Base-by-base conservation (phyloP, 2,888 invertebrate species). In the Conistra vaccinii region DNA sequence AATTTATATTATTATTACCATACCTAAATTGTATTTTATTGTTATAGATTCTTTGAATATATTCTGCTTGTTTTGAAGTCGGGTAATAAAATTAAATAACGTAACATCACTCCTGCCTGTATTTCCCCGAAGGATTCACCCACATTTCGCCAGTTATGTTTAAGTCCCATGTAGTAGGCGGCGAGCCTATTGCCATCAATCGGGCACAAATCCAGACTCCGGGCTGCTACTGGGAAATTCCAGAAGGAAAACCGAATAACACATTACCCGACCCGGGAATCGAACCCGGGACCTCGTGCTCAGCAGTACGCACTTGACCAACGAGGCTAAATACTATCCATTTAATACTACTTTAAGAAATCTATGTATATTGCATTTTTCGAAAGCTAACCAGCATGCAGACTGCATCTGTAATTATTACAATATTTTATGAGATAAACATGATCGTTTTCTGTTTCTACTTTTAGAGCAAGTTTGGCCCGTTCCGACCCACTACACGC, bases 401-500 rank as follows among this genome's bases (percentile, higher is more conserved):
- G 23, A 14, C 12, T 32, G n/a, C n/a, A n/a, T 60, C 5, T 60
- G 12, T 60, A 32, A 60, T 32, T 61, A 14, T 35, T 35, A 35
- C 61, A 35, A n/a, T 35, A 4, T 23, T n/a, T 20, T 26, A 9
- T 45, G 2, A n/a, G n/a, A n/a, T 35, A n/a, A n/a, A 23, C 12
- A n/a, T 70, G 2, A 39, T 48, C n/a, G 4, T 20, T n/a, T 45
- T 58, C 3, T 66, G 32, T 62, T 76, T 62, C 14, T 39, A 39
- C 7, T 55, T 83, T 39, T 89, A 95, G 96, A 96, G 89, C 83
- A 86, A 61, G 95, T 95, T 14, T 96, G 96, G 96, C 96, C 96
- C 0, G 86, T 96, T 5, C 93, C 94, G 6, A 93, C 94, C 2
- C 96, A 96, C 74, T 95, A 92, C 83, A 96, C 96, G 1, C 96